Percentiles rank a stretch among this genome's conserved stretches.
Evolutionary conservation across 2,888 invertebrate species (phyloP).

Genomic region (Drosophila melanosoma): DNA sequence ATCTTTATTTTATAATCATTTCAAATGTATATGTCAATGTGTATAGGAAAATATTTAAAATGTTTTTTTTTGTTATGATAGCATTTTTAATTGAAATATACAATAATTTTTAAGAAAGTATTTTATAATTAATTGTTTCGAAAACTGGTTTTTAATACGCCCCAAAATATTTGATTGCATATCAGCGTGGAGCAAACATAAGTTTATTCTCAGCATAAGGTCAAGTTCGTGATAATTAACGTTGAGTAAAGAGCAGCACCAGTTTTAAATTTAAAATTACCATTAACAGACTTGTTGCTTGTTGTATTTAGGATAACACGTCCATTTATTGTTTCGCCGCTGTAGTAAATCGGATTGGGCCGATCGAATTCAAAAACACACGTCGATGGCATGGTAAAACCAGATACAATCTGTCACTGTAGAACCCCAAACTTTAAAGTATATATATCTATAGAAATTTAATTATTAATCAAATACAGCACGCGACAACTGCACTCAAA

Average conservation of each 20-base stretch:
- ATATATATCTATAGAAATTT: not conserved
- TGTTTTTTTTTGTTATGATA: not conserved
- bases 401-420: not conserved
- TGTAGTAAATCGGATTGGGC: conserved; percentile 67
- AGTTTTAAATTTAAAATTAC: conserved; percentile 32
- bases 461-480: not conserved
- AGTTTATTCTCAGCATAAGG: conserved; percentile 2
- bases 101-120: not conserved
- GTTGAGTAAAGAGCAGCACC: no score
- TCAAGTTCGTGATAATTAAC: conserved; percentile 87
- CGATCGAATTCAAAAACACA: conserved; percentile 73
- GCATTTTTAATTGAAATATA: not conserved
- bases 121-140: not conserved
- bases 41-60: not conserved
- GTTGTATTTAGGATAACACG: conserved; percentile 58
- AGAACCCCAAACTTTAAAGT: not conserved
- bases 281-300: conserved; percentile 58
- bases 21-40: not conserved
- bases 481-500: conserved; percentile 2
- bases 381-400: conserved; percentile 51
- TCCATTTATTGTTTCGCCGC: conserved; percentile 76
- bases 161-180: not conserved
- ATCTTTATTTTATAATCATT: not conserved
- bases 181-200: not conserved
- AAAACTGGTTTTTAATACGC: not conserved